These are phyloP conservation scores for Sialia sialis DNA, from an alignment of 2,113 vertebrate species.

Conservation along the genomic window DNA sequence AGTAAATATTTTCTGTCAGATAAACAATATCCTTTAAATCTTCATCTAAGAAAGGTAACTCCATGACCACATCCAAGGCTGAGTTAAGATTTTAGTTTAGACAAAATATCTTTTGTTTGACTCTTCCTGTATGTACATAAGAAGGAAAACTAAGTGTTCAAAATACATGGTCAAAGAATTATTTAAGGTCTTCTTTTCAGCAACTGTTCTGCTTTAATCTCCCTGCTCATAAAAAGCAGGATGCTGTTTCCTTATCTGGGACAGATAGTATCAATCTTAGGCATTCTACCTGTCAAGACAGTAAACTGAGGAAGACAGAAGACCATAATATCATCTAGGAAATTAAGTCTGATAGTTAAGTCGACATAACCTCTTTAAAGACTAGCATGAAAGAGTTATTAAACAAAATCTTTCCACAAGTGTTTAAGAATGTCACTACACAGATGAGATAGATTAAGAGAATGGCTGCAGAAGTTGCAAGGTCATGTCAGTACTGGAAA, in stretches of 20 bases:
- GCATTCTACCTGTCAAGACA: not conserved
- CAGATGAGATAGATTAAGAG: not conserved
- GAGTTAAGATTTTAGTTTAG: not conserved
- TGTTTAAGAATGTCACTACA: not conserved
- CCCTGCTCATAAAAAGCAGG: not conserved
- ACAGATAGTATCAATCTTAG: not conserved
- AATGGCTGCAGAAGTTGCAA: not conserved
- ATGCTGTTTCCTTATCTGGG: not conserved
- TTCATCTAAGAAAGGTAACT: not conserved
- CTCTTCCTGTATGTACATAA: not conserved
- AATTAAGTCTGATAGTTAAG: not conserved
- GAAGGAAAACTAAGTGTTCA: not conserved
- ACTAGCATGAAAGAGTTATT: not conserved
- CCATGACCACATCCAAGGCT: not conserved
- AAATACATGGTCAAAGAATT: not conserved
- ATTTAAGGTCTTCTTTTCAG: not conserved
- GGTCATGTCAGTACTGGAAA: not conserved
- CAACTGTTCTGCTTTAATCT: not conserved
- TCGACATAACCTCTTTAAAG: not conserved
- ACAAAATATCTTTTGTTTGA: not conserved
- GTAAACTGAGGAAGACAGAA: not conserved
- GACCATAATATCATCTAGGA: not conserved
- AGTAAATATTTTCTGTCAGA: not conserved
- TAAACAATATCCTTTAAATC: not conserved
- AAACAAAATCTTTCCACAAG: not conserved